Conservation (phyloP, 2,797 vertebrate species). For the Urophycis tenuis region DNA sequence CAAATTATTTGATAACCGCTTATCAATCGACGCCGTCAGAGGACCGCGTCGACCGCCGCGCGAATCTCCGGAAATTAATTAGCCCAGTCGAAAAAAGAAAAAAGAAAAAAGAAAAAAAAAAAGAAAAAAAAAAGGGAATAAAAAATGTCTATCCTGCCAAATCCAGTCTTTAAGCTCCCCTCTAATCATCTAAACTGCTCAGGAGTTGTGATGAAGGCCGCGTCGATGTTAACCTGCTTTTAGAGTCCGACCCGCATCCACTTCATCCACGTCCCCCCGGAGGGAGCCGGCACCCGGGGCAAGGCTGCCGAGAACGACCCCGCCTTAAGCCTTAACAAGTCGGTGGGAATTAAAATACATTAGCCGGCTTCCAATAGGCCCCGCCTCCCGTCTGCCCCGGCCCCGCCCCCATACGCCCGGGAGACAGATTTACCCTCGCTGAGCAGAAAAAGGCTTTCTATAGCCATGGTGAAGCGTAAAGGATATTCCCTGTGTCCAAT, state of each 20-base stretch:
- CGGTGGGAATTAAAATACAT: constrained; percentile 57
- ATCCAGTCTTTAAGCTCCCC: constrained; percentile 29
- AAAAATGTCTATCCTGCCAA: constrained; percentile 28
- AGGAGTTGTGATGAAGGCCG: constrained; percentile 17
- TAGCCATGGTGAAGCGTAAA: constrained; percentile 66
- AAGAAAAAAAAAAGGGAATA: constrained; percentile 11
- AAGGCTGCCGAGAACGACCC: constrained; percentile 47
- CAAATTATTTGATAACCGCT: constrained; percentile 29
- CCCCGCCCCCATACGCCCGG: constrained; percentile 19
- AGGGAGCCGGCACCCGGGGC: constrained; percentile 31
- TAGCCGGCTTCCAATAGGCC: constrained; percentile 28
- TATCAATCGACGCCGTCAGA: constrained; percentile 19
- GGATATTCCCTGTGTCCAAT: constrained; percentile 42
- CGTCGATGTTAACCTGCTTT: constrained; percentile 27
- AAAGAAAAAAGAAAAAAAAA: not conserved
- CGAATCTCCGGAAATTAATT: constrained; percentile 41
- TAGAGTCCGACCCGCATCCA: constrained; percentile 22
- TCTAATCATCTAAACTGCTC: constrained; percentile 36
- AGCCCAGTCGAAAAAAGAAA: constrained; percentile 23
- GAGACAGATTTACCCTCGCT: constrained; percentile 35
- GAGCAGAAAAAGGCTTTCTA: constrained; percentile 51
- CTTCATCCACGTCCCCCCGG: constrained; percentile 35
- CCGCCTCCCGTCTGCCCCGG: constrained; percentile 27
- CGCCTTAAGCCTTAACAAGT: constrained; percentile 32
- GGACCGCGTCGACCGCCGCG: constrained; percentile 31